A percentile compares a stretch with the other conserved stretches of the same genome.
phyloP scores from a whole-genome alignment of 2,797 vertebrate species.

The Anisognathus igniventris region DNA sequence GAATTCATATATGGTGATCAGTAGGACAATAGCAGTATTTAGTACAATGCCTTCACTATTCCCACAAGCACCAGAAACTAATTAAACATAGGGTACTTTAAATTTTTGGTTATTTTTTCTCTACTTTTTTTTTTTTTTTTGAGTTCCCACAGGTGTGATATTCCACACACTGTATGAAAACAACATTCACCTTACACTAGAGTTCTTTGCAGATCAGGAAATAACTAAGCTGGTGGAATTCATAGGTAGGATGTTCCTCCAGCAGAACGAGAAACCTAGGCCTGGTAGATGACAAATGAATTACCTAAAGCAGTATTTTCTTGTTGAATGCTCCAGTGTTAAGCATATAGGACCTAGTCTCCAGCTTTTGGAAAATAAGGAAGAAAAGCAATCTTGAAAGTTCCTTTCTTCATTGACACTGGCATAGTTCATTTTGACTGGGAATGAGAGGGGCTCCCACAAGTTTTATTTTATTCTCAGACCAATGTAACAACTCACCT shows the following conservation, averaged over 20 bases:
- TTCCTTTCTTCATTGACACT: neutral
- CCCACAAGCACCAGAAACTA: neutral
- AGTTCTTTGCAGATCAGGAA: neutral
- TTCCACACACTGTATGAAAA: neutral
- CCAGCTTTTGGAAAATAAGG: neutral
- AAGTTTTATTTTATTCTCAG: neutral
- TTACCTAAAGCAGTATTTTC: neutral
- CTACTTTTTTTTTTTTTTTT: rapidly evolving
- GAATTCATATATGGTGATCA: rapidly evolving
- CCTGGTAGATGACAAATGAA: neutral
- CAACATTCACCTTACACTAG: neutral
- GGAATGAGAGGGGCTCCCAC: neutral
- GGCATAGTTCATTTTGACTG: neutral
- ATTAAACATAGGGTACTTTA: neutral
- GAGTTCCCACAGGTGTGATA: neutral
- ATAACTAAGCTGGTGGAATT: neutral
- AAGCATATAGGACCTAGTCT: neutral
- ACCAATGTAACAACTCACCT: neutral
- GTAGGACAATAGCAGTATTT: neutral
- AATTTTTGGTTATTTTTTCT: neutral
- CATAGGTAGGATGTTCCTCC: neutral
- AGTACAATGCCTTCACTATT: neutral
- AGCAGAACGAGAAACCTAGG: neutral
- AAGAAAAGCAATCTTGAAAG: neutral
- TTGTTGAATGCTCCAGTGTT: neutral